A percentile compares a stretch with the other conserved stretches of the same genome.
Conservation (phyloP, 2,113 vertebrate species). For the Paedocypris sp. region DNA sequence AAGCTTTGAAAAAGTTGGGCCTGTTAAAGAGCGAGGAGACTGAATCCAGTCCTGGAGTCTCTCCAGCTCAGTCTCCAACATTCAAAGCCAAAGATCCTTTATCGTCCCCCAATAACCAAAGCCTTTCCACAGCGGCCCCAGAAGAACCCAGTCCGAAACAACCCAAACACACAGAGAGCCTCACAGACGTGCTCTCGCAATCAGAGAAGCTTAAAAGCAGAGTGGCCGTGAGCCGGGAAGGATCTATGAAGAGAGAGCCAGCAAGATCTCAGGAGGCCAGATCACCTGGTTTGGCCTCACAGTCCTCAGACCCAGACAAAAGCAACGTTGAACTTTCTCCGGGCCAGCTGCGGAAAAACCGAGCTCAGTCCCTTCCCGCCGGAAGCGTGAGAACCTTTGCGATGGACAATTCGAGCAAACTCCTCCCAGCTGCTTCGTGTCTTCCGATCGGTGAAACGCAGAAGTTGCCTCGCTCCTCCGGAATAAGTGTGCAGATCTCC, state of each 20-base stretch:
- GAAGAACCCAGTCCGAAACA: background rate
- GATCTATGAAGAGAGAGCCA: background rate
- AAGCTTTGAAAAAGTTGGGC: constrained; percentile 81
- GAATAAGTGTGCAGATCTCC: constrained; percentile 77
- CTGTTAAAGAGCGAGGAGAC: constrained; percentile 57
- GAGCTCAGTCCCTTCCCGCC: constrained; percentile 62
- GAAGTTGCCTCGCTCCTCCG: constrained; percentile 58
- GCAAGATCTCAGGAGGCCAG: constrained; percentile 49
- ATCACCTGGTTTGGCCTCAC: constrained; percentile 48
- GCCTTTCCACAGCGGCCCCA: background rate
- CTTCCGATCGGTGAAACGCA: constrained; percentile 29
- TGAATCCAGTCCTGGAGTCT: constrained; percentile 27
- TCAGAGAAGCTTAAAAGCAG: background rate
- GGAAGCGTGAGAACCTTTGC: constrained; percentile 64
- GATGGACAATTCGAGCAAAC: constrained; percentile 22
- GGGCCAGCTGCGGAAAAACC: constrained; percentile 47
- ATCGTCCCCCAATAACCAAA: background rate
- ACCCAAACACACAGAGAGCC: background rate
- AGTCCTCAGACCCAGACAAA: background rate
- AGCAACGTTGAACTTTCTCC: constrained; percentile 30
- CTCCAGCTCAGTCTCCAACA: constrained; percentile 34
- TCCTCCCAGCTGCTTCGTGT: constrained; percentile 29
- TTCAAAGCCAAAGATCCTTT: constrained; percentile 35
- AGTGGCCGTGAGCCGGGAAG: background rate
- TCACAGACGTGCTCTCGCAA: background rate